These are phyloP conservation scores for Drosophila saltans DNA, from an alignment of 1,140 invertebrate genomes.

Conservation along the genomic window DNA sequence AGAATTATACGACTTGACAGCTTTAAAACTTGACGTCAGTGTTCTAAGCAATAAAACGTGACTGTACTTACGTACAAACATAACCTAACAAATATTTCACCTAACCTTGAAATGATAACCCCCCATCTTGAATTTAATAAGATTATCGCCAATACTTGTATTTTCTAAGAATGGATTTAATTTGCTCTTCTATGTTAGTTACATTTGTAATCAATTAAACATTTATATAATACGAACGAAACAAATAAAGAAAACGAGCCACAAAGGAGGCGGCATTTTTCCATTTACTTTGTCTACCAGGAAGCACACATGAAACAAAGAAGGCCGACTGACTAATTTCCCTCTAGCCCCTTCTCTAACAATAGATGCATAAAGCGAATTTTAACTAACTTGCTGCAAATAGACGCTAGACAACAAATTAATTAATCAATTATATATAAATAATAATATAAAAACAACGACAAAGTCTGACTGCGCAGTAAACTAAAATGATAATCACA, in stretches of 20 bases:
- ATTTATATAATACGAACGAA: conserved; percentile 34
- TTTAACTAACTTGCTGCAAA: conserved; percentile 10
- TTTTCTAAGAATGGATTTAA: too few species aligned
- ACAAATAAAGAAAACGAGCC: conserved; percentile 21
- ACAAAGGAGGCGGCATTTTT: not conserved
- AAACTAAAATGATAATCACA: conserved; percentile 50
- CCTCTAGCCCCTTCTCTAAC: not conserved
- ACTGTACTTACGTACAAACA: too few species aligned
- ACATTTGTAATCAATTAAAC: too few species aligned
- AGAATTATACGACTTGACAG: too few species aligned
- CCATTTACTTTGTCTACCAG: conserved; percentile 9
- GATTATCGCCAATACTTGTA: too few species aligned
- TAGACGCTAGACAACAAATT: conserved; percentile 28
- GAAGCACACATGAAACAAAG: not conserved
- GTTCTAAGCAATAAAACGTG: too few species aligned
- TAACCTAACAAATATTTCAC: too few species aligned
- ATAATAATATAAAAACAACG: not conserved
- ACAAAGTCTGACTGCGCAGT: conserved; percentile 36
- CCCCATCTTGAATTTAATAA: too few species aligned
- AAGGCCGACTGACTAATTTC: not conserved
- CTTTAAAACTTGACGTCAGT: too few species aligned
- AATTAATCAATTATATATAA: conserved; percentile 54
- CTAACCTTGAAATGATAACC: too few species aligned
- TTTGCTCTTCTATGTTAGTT: too few species aligned
- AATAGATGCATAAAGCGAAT: not conserved